Conservation (phyloP, 2,797 vertebrate genomes). For the Odontamblyopus rebecca region DNA sequence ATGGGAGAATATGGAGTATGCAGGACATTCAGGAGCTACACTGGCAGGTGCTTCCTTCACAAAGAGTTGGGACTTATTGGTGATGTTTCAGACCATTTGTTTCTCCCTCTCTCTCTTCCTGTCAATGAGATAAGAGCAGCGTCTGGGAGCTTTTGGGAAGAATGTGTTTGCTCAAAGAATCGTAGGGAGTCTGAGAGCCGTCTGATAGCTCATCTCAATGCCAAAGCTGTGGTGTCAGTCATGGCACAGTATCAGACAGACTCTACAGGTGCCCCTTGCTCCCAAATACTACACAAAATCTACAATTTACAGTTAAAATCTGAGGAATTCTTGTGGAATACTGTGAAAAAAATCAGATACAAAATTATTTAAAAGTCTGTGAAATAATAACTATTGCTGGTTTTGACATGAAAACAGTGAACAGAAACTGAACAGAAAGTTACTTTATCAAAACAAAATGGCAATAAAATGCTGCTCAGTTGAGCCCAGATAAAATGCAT, state of each 20-base stretch:
- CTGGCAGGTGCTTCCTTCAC: constrained; percentile 4
- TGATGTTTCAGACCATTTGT: not conserved
- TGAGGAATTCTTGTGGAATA: constrained; percentile 5
- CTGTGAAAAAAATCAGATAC: not conserved
- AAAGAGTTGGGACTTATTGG: constrained; percentile 31
- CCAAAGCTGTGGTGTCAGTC: constrained; percentile 50
- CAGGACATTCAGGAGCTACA: too few relatives aligned
- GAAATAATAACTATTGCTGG: not conserved
- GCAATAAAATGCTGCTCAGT: not conserved
- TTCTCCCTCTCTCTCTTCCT: constrained; percentile 29
- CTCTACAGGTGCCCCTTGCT: constrained; percentile 48
- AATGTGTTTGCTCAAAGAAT: constrained; percentile 59
- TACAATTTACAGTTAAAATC: not conserved
- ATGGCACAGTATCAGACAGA: constrained; percentile 27
- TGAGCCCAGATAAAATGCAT: not conserved
- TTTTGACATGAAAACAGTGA: not conserved
- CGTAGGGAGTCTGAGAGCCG: constrained; percentile 58
- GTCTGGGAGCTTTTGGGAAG: constrained; percentile 60
- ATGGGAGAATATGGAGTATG: too few relatives aligned
- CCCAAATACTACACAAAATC: constrained; percentile 14
- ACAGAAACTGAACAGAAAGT: not conserved
- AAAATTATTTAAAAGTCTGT: not conserved
- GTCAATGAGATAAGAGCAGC: constrained; percentile 55
- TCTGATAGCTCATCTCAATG: constrained; percentile 33
- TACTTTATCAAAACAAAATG: not conserved